Evolutionary conservation across 2,888 invertebrate genomes (phyloP).

Genomic region (Drosophila limbata): DNA sequence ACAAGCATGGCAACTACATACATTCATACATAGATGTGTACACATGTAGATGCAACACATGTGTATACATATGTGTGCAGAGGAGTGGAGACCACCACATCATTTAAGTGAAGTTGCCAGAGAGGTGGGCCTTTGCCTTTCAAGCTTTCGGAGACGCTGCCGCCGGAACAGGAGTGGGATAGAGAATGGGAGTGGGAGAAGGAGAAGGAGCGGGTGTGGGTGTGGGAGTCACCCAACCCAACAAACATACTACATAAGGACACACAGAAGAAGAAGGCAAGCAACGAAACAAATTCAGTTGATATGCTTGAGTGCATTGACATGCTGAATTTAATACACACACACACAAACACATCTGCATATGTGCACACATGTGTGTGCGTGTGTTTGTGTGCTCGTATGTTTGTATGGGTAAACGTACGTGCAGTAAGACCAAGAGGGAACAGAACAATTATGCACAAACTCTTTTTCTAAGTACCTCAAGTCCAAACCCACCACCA

Average conservation of each 20-base stretch:
- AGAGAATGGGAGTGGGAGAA: neutral
- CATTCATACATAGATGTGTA: constrained; percentile 20
- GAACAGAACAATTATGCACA: constrained; percentile 33
- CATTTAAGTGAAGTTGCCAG: constrained; percentile 62
- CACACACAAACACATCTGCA: constrained; percentile 11
- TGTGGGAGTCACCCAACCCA: neutral
- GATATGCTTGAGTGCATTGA: constrained; percentile 57
- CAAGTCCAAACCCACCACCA: constrained; percentile 25
- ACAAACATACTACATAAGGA: constrained; percentile 21
- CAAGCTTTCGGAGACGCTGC: constrained; percentile 33
- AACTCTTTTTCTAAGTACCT: constrained; percentile 30
- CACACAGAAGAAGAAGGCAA: constrained; percentile 34
- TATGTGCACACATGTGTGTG: neutral
- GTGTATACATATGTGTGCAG: constrained; percentile 17
- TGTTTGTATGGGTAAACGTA: constrained; percentile 10
- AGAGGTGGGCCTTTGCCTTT: constrained; percentile 35
- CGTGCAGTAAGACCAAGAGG: constrained; percentile 16
- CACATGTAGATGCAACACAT: constrained; percentile 31
- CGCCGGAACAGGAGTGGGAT: constrained; percentile 18
- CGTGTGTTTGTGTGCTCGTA: neutral
- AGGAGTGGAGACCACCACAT: constrained; percentile 48
- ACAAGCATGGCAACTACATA: constrained; percentile 26
- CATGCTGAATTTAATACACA: constrained; percentile 53
- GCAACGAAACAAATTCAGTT: constrained; percentile 63
- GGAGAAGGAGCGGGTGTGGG: neutral